These are phyloP conservation scores for Cliona cf. orientalis DNA, from an alignment of 37 sponge, comb jelly and placozoan genomes.

Conservation along the genomic window DNA sequence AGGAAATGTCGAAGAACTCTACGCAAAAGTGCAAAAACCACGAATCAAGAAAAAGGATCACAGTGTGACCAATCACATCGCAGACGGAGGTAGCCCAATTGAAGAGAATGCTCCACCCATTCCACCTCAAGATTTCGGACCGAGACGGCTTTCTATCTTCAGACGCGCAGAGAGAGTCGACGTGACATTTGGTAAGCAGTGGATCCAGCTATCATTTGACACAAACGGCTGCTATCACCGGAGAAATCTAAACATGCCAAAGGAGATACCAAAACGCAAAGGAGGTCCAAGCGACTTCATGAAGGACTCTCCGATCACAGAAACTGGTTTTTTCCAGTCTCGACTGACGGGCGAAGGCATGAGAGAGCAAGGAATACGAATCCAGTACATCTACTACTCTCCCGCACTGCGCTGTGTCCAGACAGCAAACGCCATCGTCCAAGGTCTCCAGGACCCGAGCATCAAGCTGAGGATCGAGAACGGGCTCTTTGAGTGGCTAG, in stretches of 20 bases:
- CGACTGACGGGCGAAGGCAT: constrained; percentile 87
- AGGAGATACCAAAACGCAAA: constrained; percentile 74
- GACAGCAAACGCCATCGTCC: constrained; percentile 84
- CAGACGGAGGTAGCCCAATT: not conserved
- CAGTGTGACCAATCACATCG: not conserved
- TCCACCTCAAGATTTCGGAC: constrained; percentile 57
- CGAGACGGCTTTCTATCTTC: constrained; percentile 80
- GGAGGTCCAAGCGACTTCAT: constrained; percentile 73
- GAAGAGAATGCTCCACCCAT: constrained; percentile 32
- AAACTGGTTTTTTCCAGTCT: constrained; percentile 81
- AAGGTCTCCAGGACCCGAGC: constrained; percentile 70
- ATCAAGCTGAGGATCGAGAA: constrained; percentile 76
- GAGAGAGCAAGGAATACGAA: constrained; percentile 77
- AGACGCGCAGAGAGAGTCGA: constrained; percentile 93
- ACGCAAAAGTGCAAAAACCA: constrained; percentile 64
- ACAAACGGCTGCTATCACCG: constrained; percentile 80
- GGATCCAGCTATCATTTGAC: constrained; percentile 89
- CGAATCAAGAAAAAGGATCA: constrained; percentile 1
- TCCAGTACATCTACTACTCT: constrained; percentile 78
- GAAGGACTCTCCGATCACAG: constrained; percentile 90
- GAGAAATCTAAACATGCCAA: constrained; percentile 92
- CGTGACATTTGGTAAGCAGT: constrained; percentile 93
- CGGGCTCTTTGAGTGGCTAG: constrained; percentile 96
- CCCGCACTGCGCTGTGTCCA: constrained; percentile 93
- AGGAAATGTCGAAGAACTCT: constrained; percentile 63